Evolutionary conservation across 1,140 invertebrate species (phyloP), one percentile per base, ranked within the genome.

Genomic region (Drosophila rhopaloa): DNA sequence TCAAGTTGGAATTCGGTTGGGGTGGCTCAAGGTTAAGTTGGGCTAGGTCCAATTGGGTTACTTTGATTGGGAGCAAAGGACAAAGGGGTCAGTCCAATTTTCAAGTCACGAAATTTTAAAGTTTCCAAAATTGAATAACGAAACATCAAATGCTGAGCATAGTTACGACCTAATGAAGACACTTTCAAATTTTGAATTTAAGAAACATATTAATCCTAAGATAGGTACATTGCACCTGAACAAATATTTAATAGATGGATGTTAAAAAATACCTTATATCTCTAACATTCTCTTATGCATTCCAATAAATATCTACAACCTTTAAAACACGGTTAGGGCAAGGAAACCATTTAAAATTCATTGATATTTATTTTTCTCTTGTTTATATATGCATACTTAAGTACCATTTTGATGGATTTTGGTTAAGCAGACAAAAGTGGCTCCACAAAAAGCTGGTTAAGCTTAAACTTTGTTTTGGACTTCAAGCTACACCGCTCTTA

Each of bases 21-120:
- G 14, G 14, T 4, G 11, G 24, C 14, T 27, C 32, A 53, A 59
- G 60, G 60, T 60, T 63, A 60, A 59, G 60, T 60, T 57, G 54
- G 53, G 4, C 19, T 14, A 27, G 11, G 13, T 38, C 13, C 57
- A 59, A 59, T 62, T 38, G 29, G 16, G 29, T 35, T n/a, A n/a
- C 38, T 58, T 35, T 43, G 38, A 35, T 60, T 60, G 16, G 13
- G 5, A 32, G 46, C 27, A 58, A 32, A 32, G 8, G 29, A 32
- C 29, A 32, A 32, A 32, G 6, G 29, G 29, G 7, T 32, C 29
- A 32, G 29, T 32, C 29, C 8, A 6, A 32, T 32, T 32, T 32
- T 32, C n/a, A 48, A 47, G 55, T 24, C 40, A 29, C 24, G 47
- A 57, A 46, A 38, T 3, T 29, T 1, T 32, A 7, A 32, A 32